Evolutionary conservation across 2,113 vertebrate species (phyloP).

Genomic region (Neoarius graeffei): DNA sequence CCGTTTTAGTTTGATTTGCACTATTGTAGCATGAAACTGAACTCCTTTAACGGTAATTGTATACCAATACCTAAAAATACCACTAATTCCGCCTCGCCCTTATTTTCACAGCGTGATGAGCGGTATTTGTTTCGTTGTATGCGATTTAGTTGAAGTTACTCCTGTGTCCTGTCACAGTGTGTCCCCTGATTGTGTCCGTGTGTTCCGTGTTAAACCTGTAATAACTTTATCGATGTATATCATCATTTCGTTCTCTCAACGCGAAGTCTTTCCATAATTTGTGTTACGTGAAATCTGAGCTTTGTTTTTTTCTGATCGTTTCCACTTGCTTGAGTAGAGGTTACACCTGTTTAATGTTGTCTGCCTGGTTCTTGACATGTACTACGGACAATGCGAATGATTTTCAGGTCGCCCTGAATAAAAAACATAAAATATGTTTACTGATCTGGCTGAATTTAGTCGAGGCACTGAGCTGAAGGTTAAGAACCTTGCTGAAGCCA

Average conservation of each 20-base stretch:
- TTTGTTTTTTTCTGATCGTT: background rate
- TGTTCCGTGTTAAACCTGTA: background rate
- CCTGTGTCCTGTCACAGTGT: background rate
- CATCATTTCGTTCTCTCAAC: background rate
- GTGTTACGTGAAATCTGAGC: background rate
- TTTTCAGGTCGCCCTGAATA: background rate
- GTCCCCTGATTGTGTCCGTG: background rate
- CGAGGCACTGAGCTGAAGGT: background rate
- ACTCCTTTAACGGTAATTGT: background rate
- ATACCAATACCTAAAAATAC: background rate
- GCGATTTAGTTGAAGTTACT: background rate
- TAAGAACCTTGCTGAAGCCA: background rate
- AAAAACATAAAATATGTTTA: background rate
- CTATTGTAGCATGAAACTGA: background rate
- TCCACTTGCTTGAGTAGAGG: background rate
- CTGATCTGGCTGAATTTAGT: background rate
- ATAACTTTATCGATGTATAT: background rate
- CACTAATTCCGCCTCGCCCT: background rate
- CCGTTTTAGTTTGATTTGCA: background rate
- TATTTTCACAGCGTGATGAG: background rate
- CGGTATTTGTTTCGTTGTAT: background rate
- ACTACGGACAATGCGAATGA: background rate
- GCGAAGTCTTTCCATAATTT: background rate
- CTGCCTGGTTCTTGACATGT: background rate
- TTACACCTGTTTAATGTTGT: background rate